Base-by-base conservation (phyloP, 2,888 invertebrate species). In the Drosophila barbarae region DNA sequence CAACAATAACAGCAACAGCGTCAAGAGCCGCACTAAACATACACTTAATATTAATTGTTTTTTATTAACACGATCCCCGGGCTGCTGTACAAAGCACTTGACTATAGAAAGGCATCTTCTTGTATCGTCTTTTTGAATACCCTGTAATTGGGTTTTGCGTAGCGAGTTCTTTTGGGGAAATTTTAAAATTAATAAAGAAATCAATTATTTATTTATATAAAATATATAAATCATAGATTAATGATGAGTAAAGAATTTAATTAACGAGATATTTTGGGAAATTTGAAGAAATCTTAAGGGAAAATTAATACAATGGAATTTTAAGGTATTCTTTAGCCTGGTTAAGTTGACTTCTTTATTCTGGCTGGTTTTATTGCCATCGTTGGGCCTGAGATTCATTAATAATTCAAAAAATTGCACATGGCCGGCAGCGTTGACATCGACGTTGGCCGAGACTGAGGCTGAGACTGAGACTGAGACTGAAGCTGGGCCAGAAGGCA, bases 381-480 rank as follows among this genome's bases (percentile, higher is more conserved):
- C 60, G 64, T 23, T 46, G 59, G 46, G 46, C 72, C 72, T 73
- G 74, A 77, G 84, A 80, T 85, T 85, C 79, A 86, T 86, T 86
- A 86, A 82, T 86, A 84, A 85, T 85, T 80, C 73, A 77, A 69
- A 61, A 79, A 82, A 80, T 74, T 79, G 79, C 82, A 78, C 76
- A 76, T 84, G 81, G 79, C 83, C 77, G 77, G 77, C 83, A 75
- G 80, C 79, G 73, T 67, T 52, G 63, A 61, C 63, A 61, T 61
- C 58, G 36, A 35, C 52, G 63, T 49, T 26, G 44, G 38, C 55
- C 44, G 44, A 15, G 56, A n/a, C 53, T 10, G 56, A 28, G 18
- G 18, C 18, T 18, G 18, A 18, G 18, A 18, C 18, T 52, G 57
- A 47, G 28, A 23, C 26, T 26, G 28, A 28, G 55, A n/a, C 38